These are phyloP conservation scores for Hippoglossus stenolepis DNA, from an alignment of 2,113 vertebrate genomes.

Conservation along the genomic window DNA sequence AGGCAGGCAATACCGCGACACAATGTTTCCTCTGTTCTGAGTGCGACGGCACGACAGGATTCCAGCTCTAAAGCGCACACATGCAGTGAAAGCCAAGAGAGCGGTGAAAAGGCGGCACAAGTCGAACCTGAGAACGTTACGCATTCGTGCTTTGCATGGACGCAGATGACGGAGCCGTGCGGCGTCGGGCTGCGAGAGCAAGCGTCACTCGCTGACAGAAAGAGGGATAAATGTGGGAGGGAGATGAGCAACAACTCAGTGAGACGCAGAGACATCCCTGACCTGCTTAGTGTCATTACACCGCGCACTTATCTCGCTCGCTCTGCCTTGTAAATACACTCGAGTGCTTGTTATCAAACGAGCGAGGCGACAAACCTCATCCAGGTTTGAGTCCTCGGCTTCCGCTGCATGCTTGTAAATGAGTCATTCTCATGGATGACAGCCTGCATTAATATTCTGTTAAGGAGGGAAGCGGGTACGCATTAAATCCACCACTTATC, in stretches of 20 bases:
- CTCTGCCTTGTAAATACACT: slow-evolving; percentile 76
- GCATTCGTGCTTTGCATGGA: slow-evolving; percentile 31
- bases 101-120: background rate
- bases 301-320: slow-evolving; percentile 66
- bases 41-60: background rate
- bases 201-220: slow-evolving; percentile 30
- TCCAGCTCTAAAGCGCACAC: background rate
- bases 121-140: slow-evolving; percentile 11
- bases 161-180: background rate
- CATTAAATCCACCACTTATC: slow-evolving; percentile 73
- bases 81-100: slow-evolving; percentile 8
- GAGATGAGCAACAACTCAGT: slow-evolving; percentile 49
- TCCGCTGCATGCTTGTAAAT: slow-evolving; percentile 67
- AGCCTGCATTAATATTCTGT: slow-evolving; percentile 70
- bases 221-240: slow-evolving; percentile 50
- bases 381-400: slow-evolving; percentile 59
- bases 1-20: slow-evolving; percentile 10
- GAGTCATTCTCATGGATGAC: slow-evolving; percentile 77
- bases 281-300: slow-evolving; percentile 76
- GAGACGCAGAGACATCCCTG: slow-evolving; percentile 55
- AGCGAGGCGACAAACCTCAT: slow-evolving; percentile 67
- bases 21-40: background rate
- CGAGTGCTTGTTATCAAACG: slow-evolving; percentile 72
- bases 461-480: slow-evolving; percentile 49
- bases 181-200: background rate